Percentiles rank a stretch among this genome's conserved stretches.
Evolutionary conservation across 2,797 vertebrate species (phyloP).

Genomic region (Arrhamphus sclerolepis): DNA sequence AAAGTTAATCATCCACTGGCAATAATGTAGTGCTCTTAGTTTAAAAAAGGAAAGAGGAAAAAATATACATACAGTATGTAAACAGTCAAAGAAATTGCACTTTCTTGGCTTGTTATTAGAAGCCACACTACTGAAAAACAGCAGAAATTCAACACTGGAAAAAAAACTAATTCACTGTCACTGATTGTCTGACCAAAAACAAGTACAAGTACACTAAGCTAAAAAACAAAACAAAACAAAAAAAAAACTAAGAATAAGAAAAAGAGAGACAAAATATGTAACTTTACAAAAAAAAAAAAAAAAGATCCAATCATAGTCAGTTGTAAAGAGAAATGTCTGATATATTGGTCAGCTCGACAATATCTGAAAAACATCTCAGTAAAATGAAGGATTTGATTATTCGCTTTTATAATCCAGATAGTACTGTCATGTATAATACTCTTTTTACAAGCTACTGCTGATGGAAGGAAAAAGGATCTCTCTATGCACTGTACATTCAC

Average conservation of each 20-base stretch:
- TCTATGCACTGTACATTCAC: constrained; percentile 72
- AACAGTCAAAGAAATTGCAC: constrained; percentile 84
- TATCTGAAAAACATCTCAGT: constrained; percentile 70
- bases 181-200: constrained; percentile 80
- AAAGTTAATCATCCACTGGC: constrained; percentile 88
- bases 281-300: constrained; percentile 66
- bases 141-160: constrained; percentile 63
- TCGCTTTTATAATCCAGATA: constrained; percentile 60
- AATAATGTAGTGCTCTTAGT: constrained; percentile 92
- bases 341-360: constrained; percentile 74
- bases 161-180: constrained; percentile 70
- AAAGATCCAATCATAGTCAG: constrained; percentile 77
- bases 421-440: constrained; percentile 64
- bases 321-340: constrained; percentile 62
- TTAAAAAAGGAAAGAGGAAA: constrained; percentile 69
- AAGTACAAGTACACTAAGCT: constrained; percentile 44
- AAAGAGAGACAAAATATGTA: constrained; percentile 57
- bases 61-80: constrained; percentile 80
- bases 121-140: constrained; percentile 79
- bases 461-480: constrained; percentile 63
- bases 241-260: constrained; percentile 32
- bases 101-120: constrained; percentile 76
- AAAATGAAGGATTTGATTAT: constrained; percentile 67
- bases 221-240: constrained; percentile 50
- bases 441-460: constrained; percentile 70